phyloP scores from a whole-genome alignment of 2,797 vertebrate genomes.

The Adelosebastes latens region DNA sequence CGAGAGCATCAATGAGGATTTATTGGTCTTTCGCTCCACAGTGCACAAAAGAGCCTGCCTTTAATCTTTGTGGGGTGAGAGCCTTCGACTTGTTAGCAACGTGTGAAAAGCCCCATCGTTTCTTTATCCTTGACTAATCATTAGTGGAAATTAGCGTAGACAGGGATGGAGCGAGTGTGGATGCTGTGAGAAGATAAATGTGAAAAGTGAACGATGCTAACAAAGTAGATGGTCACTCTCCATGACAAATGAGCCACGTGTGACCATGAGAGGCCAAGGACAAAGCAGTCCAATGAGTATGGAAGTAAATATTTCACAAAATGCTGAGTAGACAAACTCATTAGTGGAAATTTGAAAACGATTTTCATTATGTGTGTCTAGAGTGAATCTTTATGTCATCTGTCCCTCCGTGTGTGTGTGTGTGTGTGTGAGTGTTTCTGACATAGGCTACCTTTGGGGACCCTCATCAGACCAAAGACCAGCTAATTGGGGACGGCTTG shows the following conservation, averaged over 20 bases:
- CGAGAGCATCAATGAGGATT: constrained; percentile 76
- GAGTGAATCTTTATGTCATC: neutral
- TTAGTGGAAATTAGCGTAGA: constrained; percentile 68
- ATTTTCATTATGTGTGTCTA: neutral
- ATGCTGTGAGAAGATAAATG: constrained; percentile 1
- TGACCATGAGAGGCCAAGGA: constrained; percentile 25
- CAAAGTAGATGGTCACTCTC: constrained; percentile 1
- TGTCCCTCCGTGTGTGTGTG: neutral
- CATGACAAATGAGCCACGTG: constrained; percentile 5
- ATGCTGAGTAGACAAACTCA: constrained; percentile 10
- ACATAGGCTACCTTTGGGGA: too few relatives aligned
- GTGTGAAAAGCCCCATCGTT: constrained; percentile 56
- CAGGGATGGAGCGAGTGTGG: neutral
- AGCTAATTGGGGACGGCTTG: too few relatives aligned
- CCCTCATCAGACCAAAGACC: too few relatives aligned
- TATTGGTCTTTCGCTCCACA: constrained; percentile 68
- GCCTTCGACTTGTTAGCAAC: constrained; percentile 71
- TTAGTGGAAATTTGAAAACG: neutral
- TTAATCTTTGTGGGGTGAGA: constrained; percentile 77
- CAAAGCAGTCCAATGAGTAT: neutral
- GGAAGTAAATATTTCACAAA: neutral
- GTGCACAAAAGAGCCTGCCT: constrained; percentile 74
- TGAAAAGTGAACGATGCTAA: neutral
- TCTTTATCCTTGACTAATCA: constrained; percentile 70
- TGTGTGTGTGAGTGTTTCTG: neutral